Conservation (phyloP, 2,797 vertebrate species). For the Leuciscus waleckii region DNA sequence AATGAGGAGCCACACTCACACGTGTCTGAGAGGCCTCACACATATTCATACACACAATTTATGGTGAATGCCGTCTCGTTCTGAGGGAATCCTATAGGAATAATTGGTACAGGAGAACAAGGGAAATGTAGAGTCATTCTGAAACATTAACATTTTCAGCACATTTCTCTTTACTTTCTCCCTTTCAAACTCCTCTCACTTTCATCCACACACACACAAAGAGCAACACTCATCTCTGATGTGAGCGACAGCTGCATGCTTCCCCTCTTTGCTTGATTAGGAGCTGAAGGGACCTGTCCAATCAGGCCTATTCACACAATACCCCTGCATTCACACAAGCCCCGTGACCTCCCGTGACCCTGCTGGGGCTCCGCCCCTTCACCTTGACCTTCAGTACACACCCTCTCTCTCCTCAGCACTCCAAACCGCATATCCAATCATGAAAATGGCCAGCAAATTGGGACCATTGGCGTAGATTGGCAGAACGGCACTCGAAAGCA, state of each 20-base stretch:
- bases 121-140: not conserved
- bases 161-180: constrained; percentile 19
- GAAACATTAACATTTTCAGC: not conserved
- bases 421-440: constrained; percentile 39
- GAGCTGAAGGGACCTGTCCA: constrained; percentile 72
- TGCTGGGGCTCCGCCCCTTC: constrained; percentile 61
- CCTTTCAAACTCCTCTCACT: constrained; percentile 40
- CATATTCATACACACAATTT: constrained; percentile 55
- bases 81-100: constrained; percentile 3
- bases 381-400: constrained; percentile 77
- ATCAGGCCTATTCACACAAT: constrained; percentile 73
- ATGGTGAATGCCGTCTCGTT: not conserved
- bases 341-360: constrained; percentile 61
- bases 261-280: constrained; percentile 72
- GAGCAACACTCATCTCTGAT: constrained; percentile 55
- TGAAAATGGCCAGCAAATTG: constrained; percentile 67
- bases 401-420: constrained; percentile 35
- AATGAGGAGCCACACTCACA: constrained; percentile 71
- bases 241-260: constrained; percentile 69
- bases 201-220: constrained; percentile 56
- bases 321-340: constrained; percentile 63
- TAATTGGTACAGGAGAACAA: not conserved
- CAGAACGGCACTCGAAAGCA: constrained; percentile 53
- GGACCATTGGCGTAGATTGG: constrained; percentile 62
- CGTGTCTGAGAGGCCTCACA: constrained; percentile 65